phyloP scores from a whole-genome alignment of 2,888 invertebrate species.

The Notocelia uddmanniana region DNA sequence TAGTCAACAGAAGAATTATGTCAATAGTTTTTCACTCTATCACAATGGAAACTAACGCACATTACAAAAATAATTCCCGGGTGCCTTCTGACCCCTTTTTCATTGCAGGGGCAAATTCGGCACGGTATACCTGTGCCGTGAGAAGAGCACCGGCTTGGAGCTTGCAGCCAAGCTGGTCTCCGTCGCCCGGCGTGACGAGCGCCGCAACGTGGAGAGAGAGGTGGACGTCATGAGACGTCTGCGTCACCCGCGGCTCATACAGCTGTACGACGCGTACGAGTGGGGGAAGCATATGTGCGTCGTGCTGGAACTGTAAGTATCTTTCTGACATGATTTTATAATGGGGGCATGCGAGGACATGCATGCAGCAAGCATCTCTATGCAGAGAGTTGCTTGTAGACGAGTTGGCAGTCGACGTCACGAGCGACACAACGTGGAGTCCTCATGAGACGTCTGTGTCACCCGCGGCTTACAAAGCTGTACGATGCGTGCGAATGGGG shows the following conservation, averaged over 20 bases:
- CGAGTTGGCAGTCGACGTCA: background rate
- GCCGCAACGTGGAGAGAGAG: conserved; percentile 96
- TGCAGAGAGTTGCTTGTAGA: background rate
- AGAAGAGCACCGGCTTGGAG: conserved; percentile 91
- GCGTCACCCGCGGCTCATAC: conserved; percentile 97
- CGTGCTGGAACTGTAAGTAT: conserved; percentile 97
- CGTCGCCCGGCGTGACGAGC: conserved; percentile 93
- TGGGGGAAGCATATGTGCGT: conserved; percentile 97
- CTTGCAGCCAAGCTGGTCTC: conserved; percentile 97
- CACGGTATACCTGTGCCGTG: conserved; percentile 96
- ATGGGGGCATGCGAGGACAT: no score
- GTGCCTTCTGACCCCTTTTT: background rate
- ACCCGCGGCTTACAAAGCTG: background rate
- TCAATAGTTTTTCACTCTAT: no score
- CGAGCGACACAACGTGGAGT: conserved; percentile 4
- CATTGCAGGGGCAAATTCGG: conserved; percentile 97
- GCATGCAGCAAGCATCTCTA: background rate
- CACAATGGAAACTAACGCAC: no score
- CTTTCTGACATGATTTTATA: background rate
- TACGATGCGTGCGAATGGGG: background rate
- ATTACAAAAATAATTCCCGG: background rate
- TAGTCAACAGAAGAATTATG: no score
- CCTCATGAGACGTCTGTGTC: background rate
- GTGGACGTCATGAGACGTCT: conserved; percentile 98
- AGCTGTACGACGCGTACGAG: conserved; percentile 99